phyloP scores from a whole-genome alignment of 2,113 vertebrate species.

The Oryzias celebensis region DNA sequence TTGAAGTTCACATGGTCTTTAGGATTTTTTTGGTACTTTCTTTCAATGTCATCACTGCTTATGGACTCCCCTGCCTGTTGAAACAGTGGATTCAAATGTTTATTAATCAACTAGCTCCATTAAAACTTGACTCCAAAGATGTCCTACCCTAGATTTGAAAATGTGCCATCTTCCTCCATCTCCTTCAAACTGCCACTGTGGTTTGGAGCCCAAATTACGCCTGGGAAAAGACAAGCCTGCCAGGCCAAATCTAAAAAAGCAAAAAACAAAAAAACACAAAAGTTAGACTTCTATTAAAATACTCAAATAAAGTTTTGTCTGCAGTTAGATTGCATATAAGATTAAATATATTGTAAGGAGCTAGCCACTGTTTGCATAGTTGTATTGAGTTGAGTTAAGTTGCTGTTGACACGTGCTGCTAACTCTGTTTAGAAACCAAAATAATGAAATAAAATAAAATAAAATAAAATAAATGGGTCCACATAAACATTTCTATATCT shows the following conservation, averaged over 20 bases:
- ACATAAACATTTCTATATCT: no score
- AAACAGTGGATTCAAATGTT: background rate
- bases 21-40: conserved; percentile 46
- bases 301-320: no score
- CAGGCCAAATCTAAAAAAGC: conserved; percentile 12
- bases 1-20: conserved; percentile 25
- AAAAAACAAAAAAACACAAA: background rate
- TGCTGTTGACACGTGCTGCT: no score
- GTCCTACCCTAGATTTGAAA: conserved; percentile 52
- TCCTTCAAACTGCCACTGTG: conserved; percentile 69
- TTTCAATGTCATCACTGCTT: conserved; percentile 62
- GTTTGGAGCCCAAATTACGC: background rate
- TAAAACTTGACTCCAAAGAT: background rate
- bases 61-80: conserved; percentile 41
- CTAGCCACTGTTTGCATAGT: no score
- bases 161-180: conserved; percentile 42
- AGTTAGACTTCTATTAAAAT: no score
- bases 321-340: no score
- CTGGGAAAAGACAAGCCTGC: fast-evolving
- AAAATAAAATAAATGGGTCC: no score
- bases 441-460: no score
- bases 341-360: no score
- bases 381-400: no score
- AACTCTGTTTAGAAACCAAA: no score
- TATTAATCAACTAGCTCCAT: background rate